Base-by-base conservation (phyloP, 2,888 invertebrate species). In the Smittia sp. region DNA sequence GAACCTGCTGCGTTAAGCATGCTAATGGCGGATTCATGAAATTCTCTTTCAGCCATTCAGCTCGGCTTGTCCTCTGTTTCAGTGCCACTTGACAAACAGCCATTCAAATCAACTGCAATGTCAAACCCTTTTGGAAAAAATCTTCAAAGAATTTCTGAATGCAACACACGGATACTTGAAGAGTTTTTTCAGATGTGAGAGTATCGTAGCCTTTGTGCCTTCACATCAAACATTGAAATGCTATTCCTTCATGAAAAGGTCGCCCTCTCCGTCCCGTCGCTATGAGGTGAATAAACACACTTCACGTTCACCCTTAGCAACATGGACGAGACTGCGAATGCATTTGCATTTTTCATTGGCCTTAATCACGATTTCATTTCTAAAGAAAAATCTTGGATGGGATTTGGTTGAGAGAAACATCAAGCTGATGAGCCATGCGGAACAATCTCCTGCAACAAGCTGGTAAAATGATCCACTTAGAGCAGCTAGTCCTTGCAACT, bases 181-280 rank as follows among this genome's bases (percentile, higher is more conserved):
- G 38, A 32, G 11, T 15, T 6, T 46, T 46, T 46, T 46, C 46
- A 46, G n/a, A 66, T 66, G 38, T 62, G 22, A 46, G 46, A 11
- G 11, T 11, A n/a, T 46, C 46, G 15, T 6, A n/a, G 2, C 46
- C 46, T 46, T 46, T 46, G 46, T 13, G 15, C 11, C 27, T 9
- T 13, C 32, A 66, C 66, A 68, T 68, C 68, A 68, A 68, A 68
- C 68, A 39, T 20, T 66, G 66, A 66, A 32, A 32, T 32, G 39
- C 39, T 63, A 46, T 68, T 46, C 18, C 20, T 68, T 68, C 13
- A 68, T 41, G 46, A 68, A 68, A 68, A 41, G 68, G 68, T 68
- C 24, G 68, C 41, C 32, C 20, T 38, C 18, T 38, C 27, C 18
- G 11, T 32, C 32, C 32, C 32, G 32, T 32, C 32, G 22, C 25